phyloP scores from a whole-genome alignment of 2,113 vertebrate genomes.

The Lepus europaeus region DNA sequence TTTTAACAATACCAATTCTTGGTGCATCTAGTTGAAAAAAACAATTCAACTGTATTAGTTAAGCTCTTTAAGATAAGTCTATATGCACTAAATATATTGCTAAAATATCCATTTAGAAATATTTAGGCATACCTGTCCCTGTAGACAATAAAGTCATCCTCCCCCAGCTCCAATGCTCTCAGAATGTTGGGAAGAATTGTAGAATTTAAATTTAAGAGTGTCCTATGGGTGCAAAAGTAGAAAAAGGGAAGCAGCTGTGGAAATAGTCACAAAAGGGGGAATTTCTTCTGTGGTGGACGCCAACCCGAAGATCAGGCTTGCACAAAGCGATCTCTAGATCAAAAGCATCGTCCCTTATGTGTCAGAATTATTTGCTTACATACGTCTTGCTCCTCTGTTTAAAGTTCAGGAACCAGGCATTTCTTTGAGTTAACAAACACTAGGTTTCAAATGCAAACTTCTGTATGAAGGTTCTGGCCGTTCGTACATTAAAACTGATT shows the following conservation, averaged over 20 bases:
- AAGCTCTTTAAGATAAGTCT: not conserved
- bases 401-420: not conserved
- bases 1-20: too few species aligned
- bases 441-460: conserved; percentile 34
- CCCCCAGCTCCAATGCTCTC: not conserved
- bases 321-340: not conserved
- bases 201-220: not conserved
- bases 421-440: conserved; percentile 27
- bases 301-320: not conserved
- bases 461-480: not conserved
- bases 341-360: not conserved
- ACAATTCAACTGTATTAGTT: conserved; percentile 3
- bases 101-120: conserved; percentile 32
- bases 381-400: not conserved
- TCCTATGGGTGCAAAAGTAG: not conserved
- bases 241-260: not conserved
- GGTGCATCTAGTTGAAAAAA: not conserved
- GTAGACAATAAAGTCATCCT: not conserved
- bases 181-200: not conserved
- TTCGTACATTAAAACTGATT: not conserved
- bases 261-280: not conserved
- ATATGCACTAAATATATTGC: not conserved
- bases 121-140: not conserved
- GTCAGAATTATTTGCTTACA: not conserved
- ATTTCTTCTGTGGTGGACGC: not conserved